A percentile compares a stretch with the other conserved stretches of the same genome.
Evolutionary conservation across 2,797 vertebrate species (phyloP).

Genomic region (Leucoraja ocellata): DNA sequence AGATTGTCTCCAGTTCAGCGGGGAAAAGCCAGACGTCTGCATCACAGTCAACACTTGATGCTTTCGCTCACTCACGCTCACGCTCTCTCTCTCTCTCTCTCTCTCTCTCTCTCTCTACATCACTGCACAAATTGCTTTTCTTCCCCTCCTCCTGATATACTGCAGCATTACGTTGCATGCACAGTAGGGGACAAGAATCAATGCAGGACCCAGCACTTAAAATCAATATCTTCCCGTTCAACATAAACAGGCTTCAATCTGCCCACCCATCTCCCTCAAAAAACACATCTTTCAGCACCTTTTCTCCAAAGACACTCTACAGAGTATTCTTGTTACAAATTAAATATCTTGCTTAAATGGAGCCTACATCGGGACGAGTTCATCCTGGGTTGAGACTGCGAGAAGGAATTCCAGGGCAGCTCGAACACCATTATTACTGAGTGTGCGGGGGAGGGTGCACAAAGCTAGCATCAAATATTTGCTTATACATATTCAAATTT

Average conservation of each 20-base stretch:
- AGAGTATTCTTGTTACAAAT: background rate
- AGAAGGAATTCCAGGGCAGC: background rate
- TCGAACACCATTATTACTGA: no score
- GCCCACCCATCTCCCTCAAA: background rate
- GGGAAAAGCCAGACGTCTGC: constrained; percentile 33
- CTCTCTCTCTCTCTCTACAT: constrained; percentile 37
- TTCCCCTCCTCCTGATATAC: constrained; percentile 41
- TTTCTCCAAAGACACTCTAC: background rate
- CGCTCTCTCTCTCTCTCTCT: background rate
- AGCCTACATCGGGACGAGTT: background rate
- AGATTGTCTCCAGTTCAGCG: constrained; percentile 27
- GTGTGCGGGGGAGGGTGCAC: background rate
- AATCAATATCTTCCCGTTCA: constrained; percentile 35
- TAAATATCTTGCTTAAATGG: background rate
- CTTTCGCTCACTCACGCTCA: constrained; percentile 4
- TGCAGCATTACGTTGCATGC: constrained; percentile 46
- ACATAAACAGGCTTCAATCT: constrained; percentile 7
- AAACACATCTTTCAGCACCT: background rate
- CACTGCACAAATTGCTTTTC: constrained; percentile 35
- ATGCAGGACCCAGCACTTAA: constrained; percentile 37
- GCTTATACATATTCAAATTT: background rate
- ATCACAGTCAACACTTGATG: constrained; percentile 38
- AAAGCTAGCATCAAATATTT: background rate
- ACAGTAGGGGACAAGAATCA: constrained; percentile 42
- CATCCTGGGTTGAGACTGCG: background rate